These are phyloP conservation scores for Fistularia commersonii DNA, from an alignment of 2,797 vertebrate genomes.

Conservation along the genomic window DNA sequence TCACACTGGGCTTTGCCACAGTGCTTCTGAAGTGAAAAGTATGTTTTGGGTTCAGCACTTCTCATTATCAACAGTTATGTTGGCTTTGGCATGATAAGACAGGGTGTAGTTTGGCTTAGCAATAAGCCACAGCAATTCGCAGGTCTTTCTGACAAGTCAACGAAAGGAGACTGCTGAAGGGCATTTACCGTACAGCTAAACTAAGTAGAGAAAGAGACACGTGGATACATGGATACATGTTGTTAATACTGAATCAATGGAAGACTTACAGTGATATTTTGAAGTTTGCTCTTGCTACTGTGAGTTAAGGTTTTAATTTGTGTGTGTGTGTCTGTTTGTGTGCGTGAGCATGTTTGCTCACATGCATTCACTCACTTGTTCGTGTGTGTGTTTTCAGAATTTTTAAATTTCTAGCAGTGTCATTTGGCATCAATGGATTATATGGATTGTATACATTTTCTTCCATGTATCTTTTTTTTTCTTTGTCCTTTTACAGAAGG, in stretches of 20 bases:
- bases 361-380: slow-evolving; percentile 15
- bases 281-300: slow-evolving; percentile 33
- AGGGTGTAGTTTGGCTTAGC: slow-evolving; percentile 45
- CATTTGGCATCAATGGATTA: no score
- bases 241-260: slow-evolving; percentile 50
- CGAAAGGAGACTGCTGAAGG: slow-evolving; percentile 53
- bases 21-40: slow-evolving; percentile 49
- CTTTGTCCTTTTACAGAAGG: slow-evolving; percentile 73
- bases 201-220: slow-evolving; percentile 25
- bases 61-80: slow-evolving; percentile 55
- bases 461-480: neutral
- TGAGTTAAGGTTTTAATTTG: no score
- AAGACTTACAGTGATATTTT: slow-evolving; percentile 28
- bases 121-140: slow-evolving; percentile 56
- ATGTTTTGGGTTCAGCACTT: slow-evolving; percentile 30
- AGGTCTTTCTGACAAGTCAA: slow-evolving; percentile 49
- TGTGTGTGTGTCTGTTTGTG: no score
- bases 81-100: slow-evolving; percentile 40
- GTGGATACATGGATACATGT: slow-evolving; percentile 40
- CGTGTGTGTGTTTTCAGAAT: neutral
- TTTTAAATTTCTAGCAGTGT: neutral
- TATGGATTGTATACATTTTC: no score
- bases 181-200: slow-evolving; percentile 54
- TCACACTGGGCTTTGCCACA: no score
- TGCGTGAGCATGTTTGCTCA: no score